Evolutionary conservation across 2,113 vertebrate genomes (phyloP).

Genomic region (Salminus brasiliensis): DNA sequence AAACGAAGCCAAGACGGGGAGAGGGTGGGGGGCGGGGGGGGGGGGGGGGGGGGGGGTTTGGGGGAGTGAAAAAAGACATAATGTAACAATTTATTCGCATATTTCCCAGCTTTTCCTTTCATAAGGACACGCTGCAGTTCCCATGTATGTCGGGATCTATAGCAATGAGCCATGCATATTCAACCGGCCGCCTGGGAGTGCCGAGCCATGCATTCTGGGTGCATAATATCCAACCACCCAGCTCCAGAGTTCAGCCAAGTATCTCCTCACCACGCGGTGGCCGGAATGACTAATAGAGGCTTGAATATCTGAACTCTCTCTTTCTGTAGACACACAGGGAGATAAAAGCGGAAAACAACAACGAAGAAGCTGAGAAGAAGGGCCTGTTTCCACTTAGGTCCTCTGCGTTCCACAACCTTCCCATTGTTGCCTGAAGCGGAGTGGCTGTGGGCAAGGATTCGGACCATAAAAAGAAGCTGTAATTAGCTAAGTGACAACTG

Average conservation of each 20-base stretch:
- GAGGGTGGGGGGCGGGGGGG: too few species aligned
- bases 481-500: conserved; percentile 60
- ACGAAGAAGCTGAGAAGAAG: conserved; percentile 37
- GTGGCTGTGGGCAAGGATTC: conserved; percentile 30
- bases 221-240: conserved; percentile 38
- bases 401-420: conserved; percentile 41
- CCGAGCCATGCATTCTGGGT: conserved; percentile 38
- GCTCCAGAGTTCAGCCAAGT: conserved; percentile 51
- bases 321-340: conserved; percentile 51
- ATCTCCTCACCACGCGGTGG: conserved; percentile 43
- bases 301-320: conserved; percentile 46
- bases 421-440: conserved; percentile 37
- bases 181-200: conserved; percentile 24
- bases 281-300: conserved; percentile 56
- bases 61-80: conserved; percentile 27
- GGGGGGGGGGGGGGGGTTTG: too few species aligned
- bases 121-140: conserved; percentile 20
- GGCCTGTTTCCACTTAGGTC: conserved; percentile 55
- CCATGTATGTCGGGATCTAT: conserved; percentile 37
- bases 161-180: conserved; percentile 50
- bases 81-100: conserved; percentile 45
- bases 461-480: conserved; percentile 49
- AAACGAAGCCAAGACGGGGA: conserved; percentile 15
- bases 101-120: conserved; percentile 34
- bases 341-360: conserved; percentile 57